These are phyloP conservation scores for Meiosimyza decipiens DNA, from an alignment of 2,888 invertebrate genomes.

Conservation along the genomic window DNA sequence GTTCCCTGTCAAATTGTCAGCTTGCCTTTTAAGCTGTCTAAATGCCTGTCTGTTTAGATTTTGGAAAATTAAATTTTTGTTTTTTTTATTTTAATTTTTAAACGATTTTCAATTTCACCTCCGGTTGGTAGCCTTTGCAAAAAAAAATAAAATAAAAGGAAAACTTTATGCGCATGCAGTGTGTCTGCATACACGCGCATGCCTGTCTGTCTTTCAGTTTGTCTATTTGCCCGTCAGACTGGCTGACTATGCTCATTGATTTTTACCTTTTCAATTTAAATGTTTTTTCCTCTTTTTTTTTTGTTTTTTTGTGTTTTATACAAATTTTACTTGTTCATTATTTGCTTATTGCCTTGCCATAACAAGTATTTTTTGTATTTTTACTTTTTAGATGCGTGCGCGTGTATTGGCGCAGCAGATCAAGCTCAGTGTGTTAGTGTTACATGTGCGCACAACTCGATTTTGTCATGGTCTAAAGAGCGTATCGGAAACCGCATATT, in stretches of 20 bases:
- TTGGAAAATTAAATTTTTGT: too few species aligned
- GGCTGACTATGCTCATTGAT: slow-evolving; percentile 8
- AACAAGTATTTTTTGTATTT: slow-evolving; percentile 7
- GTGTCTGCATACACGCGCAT: not conserved
- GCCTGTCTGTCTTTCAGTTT: not conserved
- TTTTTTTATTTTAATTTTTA: too few species aligned
- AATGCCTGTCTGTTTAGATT: too few species aligned
- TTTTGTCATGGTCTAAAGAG: slow-evolving; percentile 3
- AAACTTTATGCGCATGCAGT: not conserved
- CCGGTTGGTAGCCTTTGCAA: not conserved
- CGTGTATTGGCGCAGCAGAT: not conserved
- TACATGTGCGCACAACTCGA: slow-evolving; percentile 11
- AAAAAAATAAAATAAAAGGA: too few species aligned
- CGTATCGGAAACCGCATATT: slow-evolving; percentile 4
- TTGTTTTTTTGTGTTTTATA: not conserved
- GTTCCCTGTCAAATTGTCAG: too few species aligned
- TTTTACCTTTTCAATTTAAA: slow-evolving; percentile 5
- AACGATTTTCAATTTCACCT: slow-evolving; percentile 6
- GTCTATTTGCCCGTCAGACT: not conserved
- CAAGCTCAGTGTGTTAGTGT: slow-evolving; percentile 20
- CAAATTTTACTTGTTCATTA: not conserved
- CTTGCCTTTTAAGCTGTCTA: too few species aligned
- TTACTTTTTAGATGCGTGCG: not conserved
- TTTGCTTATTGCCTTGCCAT: not conserved
- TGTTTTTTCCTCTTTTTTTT: not conserved